Conservation (phyloP, 2,797 vertebrate genomes). For the Periophthalmus magnuspinnatus region DNA sequence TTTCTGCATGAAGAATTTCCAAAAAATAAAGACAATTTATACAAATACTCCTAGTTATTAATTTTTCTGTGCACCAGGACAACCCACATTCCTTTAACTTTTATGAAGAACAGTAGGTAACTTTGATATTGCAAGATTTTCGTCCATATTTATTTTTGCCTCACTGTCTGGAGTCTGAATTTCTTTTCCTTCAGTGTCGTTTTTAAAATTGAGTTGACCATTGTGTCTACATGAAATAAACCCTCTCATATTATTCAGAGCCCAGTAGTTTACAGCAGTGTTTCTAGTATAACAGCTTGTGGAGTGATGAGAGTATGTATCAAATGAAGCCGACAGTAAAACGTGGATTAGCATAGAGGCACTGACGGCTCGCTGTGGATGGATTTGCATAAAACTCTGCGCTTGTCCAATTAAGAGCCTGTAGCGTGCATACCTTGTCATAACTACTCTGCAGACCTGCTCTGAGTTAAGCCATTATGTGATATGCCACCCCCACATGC, state of each 20-base stretch:
- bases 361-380: conserved; percentile 22
- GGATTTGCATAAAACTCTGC: conserved; percentile 62
- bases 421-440: conserved; percentile 50
- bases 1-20: neutral
- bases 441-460: conserved; percentile 39
- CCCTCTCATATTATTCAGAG: conserved; percentile 9
- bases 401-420: conserved; percentile 55
- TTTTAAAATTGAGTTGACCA: neutral
- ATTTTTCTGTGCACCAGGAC: neutral
- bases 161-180: neutral
- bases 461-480: conserved; percentile 56
- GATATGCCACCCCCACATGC: conserved; percentile 49
- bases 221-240: neutral
- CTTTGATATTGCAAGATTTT: too few species aligned
- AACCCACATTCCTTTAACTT: neutral
- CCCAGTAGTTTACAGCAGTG: conserved; percentile 9
- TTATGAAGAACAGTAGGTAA: neutral
- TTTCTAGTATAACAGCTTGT: conserved; percentile 27
- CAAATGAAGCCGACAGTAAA: conserved; percentile 52
- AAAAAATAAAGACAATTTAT: conserved; percentile 9
- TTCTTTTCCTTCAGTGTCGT: neutral
- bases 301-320: conserved; percentile 26
- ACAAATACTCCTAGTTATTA: neutral
- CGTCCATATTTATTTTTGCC: too few species aligned
- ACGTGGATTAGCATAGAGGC: conserved; percentile 44